Evolutionary conservation across 2,113 vertebrate genomes (phyloP), one percentile per base, ranked within the genome.

Genomic region (Verasper variegatus): DNA sequence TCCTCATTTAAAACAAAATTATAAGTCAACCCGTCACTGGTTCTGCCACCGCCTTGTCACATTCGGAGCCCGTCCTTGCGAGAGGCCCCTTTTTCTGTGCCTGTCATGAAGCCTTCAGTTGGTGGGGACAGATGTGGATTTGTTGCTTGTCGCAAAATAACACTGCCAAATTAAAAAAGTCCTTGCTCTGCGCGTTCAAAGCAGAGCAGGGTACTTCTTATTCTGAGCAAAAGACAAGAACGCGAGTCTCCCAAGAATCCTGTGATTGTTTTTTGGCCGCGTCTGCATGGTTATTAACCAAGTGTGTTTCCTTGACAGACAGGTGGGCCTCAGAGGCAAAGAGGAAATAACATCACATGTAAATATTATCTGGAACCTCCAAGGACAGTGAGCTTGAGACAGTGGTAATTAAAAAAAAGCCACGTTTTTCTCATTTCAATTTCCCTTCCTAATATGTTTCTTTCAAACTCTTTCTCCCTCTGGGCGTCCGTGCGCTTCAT

Each of bases 1-100:
- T 76, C 55, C 69, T 85, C 64, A 87, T 85, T 89, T 84, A 83
- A 89, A 90, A 86, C 81, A 84, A 87, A 86, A 76, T 78, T 60
- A 68, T 67, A 83, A 88, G 76, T 88, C 82, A 86, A 73, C 82
- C 84, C 40, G 58, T 81, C 77, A 76, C 55, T 18, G 80, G 10
- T 75, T 83, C 68, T 79, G 90, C 86, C 86, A 81, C 74, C 24
- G 64, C 63, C 71, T 86, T 84, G 84, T 89, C 84, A 86, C 58
- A 81, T 66, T 78, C 47, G 64, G 55, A 78, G 64, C 65, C 37
- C 6, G 72, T 85, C 86, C 87, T 88, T 78, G 68, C 18, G 23
- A 76, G 75, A 54, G 13, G 56, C 27, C 54, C 54, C 23, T 24
- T 86, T n/a, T 78, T 87, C 76, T 74, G 17, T n/a, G 76, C 65